A percentile compares a stretch with the other conserved stretches of the same genome.
Conservation (phyloP, 1,140 invertebrate species). For the Zaprionus kolodkinae region DNA sequence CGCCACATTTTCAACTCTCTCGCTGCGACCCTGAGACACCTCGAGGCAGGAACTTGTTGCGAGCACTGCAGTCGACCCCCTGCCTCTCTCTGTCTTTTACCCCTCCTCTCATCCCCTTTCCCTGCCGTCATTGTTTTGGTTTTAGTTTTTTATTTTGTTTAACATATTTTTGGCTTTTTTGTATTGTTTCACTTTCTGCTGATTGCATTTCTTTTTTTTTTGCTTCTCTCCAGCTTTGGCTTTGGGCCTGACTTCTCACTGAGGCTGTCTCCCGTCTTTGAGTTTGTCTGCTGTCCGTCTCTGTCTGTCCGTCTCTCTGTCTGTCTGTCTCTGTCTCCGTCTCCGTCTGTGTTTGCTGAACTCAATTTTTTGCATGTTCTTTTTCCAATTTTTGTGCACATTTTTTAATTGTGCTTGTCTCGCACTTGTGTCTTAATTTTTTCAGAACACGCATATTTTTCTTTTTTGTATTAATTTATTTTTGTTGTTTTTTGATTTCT, state of each 20-base stretch:
- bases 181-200: constrained; percentile 3
- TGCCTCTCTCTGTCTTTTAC: background rate
- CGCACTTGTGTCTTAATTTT: constrained; percentile 56
- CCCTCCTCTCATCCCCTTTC: background rate
- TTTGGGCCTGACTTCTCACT: constrained; percentile 12
- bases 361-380: constrained; percentile 45
- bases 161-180: constrained; percentile 7
- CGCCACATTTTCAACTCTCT: no score
- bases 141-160: constrained; percentile 28
- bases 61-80: constrained; percentile 2
- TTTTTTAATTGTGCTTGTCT: constrained; percentile 70
- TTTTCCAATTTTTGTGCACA: constrained; percentile 39
- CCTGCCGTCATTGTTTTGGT: constrained; percentile 27
- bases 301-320: constrained; percentile 18
- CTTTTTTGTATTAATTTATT: constrained; percentile 23
- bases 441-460: constrained; percentile 55
- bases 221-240: background rate
- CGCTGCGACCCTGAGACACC: constrained; percentile 3
- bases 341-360: constrained; percentile 44
- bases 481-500: constrained; percentile 29
- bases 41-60: constrained; percentile 29
- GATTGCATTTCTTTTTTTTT: constrained; percentile 19
- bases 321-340: constrained; percentile 5
- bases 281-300: constrained; percentile 19
- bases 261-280: constrained; percentile 27